Evolutionary conservation across 2,888 invertebrate species (phyloP).

Genomic region (Ormyrus nitidulus): DNA sequence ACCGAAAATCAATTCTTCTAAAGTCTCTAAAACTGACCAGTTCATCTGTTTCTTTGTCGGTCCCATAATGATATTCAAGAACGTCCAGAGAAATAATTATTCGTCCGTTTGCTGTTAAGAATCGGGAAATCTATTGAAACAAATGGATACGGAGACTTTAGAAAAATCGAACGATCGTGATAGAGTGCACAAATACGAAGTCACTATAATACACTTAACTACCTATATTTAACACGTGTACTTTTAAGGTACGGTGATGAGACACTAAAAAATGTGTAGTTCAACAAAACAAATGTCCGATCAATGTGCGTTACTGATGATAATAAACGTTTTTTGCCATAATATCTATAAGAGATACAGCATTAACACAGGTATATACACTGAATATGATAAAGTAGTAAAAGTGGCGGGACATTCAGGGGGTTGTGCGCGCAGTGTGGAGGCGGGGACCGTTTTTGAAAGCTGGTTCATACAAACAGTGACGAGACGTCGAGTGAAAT

Average conservation of each 20-base stretch:
- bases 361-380: constrained; percentile 49
- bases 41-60: neutral
- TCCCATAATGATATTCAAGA: neutral
- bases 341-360: constrained; percentile 12
- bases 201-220: neutral
- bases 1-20: constrained; percentile 7
- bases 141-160: neutral
- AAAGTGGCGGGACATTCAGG: constrained; percentile 32
- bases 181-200: constrained; percentile 5
- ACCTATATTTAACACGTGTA: neutral
- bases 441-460: constrained; percentile 70
- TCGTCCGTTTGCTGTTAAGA: constrained; percentile 15
- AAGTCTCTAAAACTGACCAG: constrained; percentile 2
- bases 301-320: constrained; percentile 33
- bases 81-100: constrained; percentile 13
- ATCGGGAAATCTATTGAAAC: neutral
- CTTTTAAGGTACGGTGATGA: constrained; percentile 25
- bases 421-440: constrained; percentile 71
- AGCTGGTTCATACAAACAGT: constrained; percentile 19
- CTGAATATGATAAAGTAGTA: constrained; percentile 16
- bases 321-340: constrained; percentile 34
- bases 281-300: constrained; percentile 28
- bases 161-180: constrained; percentile 19
- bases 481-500: constrained; percentile 26
- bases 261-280: constrained; percentile 23